A percentile compares a stretch with the other conserved stretches of the same genome.
phyloP scores from a whole-genome alignment of 2,797 vertebrate genomes.

The Lagorchestes hirsutus region DNA sequence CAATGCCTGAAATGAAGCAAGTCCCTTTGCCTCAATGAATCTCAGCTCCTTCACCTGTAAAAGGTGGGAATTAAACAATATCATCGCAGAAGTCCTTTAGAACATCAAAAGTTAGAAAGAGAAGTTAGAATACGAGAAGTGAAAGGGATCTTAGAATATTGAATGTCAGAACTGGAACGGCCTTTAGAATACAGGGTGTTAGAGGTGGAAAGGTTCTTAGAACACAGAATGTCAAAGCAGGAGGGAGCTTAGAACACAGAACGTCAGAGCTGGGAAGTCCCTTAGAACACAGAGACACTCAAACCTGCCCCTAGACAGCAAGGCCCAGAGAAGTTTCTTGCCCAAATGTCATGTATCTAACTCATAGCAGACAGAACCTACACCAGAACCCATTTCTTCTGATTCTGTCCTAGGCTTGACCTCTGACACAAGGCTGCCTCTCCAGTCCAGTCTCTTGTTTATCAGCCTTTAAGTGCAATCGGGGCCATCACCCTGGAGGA shows the following conservation, averaged over 20 bases:
- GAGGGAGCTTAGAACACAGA: too few relatives aligned
- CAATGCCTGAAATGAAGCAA: neutral
- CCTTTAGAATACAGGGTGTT: neutral
- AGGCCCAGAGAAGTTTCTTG: too few relatives aligned
- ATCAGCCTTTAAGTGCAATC: too few relatives aligned
- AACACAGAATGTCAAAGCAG: neutral
- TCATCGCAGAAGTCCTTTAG: neutral
- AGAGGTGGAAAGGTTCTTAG: neutral
- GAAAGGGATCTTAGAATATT: neutral
- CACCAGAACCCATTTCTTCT: too few relatives aligned
- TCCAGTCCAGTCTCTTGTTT: too few relatives aligned
- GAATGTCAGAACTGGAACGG: neutral
- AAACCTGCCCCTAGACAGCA: too few relatives aligned
- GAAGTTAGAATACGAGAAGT: neutral
- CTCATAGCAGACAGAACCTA: too few relatives aligned
- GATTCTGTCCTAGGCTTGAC: too few relatives aligned
- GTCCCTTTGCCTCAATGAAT: neutral
- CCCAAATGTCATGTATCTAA: too few relatives aligned
- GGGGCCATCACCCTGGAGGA: too few relatives aligned
- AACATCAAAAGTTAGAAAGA: neutral
- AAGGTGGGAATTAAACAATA: neutral
- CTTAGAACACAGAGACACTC: neutral
- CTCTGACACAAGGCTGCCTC: too few relatives aligned
- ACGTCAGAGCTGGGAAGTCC: neutral
- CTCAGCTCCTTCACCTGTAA: neutral